These are phyloP conservation scores for Coptotermes formosanus DNA, from an alignment of 1,140 invertebrate species.

Conservation along the genomic window DNA sequence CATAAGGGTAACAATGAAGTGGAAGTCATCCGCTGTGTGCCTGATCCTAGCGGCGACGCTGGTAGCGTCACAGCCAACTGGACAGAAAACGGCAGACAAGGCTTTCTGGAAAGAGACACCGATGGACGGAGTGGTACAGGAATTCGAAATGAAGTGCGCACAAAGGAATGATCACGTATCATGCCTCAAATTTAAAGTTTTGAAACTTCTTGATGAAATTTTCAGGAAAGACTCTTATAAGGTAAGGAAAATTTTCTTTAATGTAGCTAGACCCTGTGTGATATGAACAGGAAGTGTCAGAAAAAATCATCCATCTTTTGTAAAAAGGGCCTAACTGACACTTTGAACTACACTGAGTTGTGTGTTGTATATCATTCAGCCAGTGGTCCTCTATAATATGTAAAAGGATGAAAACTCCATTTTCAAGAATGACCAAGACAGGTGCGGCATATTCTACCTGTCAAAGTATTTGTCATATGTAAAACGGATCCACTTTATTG, in stretches of 20 bases:
- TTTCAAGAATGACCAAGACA: too few relatives aligned
- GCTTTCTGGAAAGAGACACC: conserved; percentile 64
- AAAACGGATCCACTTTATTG: too few relatives aligned
- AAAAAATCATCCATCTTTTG: too few relatives aligned
- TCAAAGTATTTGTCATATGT: too few relatives aligned
- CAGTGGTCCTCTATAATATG: too few relatives aligned
- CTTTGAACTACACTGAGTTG: too few relatives aligned
- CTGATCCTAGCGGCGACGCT: conserved; percentile 48
- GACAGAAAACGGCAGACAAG: background rate
- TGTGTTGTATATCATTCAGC: too few relatives aligned
- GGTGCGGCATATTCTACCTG: too few relatives aligned
- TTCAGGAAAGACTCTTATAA: conserved; percentile 74
- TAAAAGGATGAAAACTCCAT: too few relatives aligned
- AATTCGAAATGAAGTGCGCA: conserved; percentile 67
- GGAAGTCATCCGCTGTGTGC: background rate
- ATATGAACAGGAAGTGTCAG: too few relatives aligned
- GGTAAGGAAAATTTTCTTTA: conserved; percentile 57
- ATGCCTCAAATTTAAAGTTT: conserved; percentile 77
- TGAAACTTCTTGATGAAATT: conserved; percentile 72
- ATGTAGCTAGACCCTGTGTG: too few relatives aligned
- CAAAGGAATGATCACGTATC: conserved; percentile 70
- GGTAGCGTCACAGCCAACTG: conserved; percentile 53
- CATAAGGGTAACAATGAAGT: background rate
- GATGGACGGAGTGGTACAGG: conserved; percentile 69
- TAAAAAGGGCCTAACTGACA: too few relatives aligned